These are phyloP conservation scores for Iguana delicatissima DNA, from an alignment of 2,797 vertebrate genomes.

Conservation along the genomic window DNA sequence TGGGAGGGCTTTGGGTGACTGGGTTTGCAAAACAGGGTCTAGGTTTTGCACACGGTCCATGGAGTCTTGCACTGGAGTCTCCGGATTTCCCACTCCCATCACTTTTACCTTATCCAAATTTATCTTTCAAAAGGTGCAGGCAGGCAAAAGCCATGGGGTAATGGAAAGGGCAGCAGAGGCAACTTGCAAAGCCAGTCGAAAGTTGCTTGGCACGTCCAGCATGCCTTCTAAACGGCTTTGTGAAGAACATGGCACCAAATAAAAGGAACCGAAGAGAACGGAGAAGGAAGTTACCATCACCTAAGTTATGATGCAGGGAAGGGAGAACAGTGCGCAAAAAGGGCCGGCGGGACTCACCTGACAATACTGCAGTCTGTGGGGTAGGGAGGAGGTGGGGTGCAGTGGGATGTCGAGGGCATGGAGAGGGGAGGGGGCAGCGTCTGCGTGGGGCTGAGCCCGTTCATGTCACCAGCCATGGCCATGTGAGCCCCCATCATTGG, in stretches of 20 bases:
- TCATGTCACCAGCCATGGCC: conserved; percentile 96
- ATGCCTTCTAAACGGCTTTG: neutral
- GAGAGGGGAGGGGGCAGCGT: conserved; percentile 93
- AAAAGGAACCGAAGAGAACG: too few relatives aligned
- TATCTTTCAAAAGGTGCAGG: neutral
- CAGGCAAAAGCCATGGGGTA: neutral
- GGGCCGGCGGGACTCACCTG: conserved; percentile 84
- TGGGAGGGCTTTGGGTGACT: too few relatives aligned
- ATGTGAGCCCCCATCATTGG: conserved; percentile 98
- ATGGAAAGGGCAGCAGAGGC: neutral
- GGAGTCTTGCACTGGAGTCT: neutral
- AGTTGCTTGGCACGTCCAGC: neutral
- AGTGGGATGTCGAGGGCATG: conserved; percentile 96
- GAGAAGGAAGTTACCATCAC: too few relatives aligned
- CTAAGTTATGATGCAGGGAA: too few relatives aligned
- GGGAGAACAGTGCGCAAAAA: too few relatives aligned
- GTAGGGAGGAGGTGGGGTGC: conserved; percentile 98
- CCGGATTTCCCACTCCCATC: neutral
- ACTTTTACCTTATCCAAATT: too few relatives aligned
- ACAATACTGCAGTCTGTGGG: conserved; percentile 99
- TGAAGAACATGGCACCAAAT: neutral
- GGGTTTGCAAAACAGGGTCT: neutral
- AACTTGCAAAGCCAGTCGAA: neutral
- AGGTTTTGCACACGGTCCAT: too few relatives aligned
- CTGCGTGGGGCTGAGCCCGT: conserved; percentile 95